Evolutionary conservation across 2,113 vertebrate genomes (phyloP), one percentile per base, ranked within the genome.

Genomic region (Oreochromis niloticus): DNA sequence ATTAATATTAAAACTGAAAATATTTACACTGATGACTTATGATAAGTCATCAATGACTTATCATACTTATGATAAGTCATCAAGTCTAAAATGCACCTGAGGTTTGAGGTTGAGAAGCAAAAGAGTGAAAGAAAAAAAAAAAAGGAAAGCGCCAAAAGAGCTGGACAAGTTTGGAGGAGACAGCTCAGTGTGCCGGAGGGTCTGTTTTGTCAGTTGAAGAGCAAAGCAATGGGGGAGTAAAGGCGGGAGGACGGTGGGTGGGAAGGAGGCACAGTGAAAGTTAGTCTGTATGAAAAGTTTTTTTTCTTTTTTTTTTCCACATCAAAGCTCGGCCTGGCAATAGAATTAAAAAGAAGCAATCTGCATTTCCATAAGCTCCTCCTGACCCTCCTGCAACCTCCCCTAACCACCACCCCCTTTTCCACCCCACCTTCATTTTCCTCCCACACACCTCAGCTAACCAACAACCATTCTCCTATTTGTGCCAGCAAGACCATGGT

Each of bases 291-390:
- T 94, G 84, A 96, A 94, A 93, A 87, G 90, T 83, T 79, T 89
- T 92, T 85, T 13, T 46, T 73, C 30, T 88, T 2, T 88, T 79
- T 81, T 82, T 75, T 52, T 57, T 89, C 92, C 82, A 95, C 95
- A 94, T 97, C 96, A 96, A 97, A 97, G 96, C 93, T 30, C 8
- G 32, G 93, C 46, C 92, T 92, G 91, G 91, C 92, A 94, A 93
- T 92, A 94, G 92, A 93, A 96, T 95, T 95, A 88, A 94, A 94
- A 93, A 91, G 93, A 94, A 75, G 88, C 91, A 93, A 95, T 96
- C 95, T 96, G 95, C 94, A 96, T 96, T 96, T 95, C 95, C 96
- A 96, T 95, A 93, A 94, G 91, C 93, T 91, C 84, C 92, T 90
- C 85, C 91, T 93, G 90, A 91, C 94, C 94, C 91, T 87, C 78